Evolutionary conservation across 2,888 invertebrate species (phyloP), one percentile per base, ranked within the genome.

Genomic region (Eretmocerus hayati): DNA sequence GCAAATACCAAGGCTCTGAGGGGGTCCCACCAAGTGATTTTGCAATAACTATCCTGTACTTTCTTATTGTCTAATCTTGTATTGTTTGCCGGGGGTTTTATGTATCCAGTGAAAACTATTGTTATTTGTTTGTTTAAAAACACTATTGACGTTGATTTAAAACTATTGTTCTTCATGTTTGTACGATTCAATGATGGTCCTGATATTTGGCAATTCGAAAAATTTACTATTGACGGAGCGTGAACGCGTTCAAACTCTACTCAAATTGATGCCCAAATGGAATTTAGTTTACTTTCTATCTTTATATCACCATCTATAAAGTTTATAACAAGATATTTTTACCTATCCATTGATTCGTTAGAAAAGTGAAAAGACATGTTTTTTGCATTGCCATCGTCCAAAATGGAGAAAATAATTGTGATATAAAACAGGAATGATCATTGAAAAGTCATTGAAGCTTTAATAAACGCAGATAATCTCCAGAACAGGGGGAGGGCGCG

Each of bases 401-500:
- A 50, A 49, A 41, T 47, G 48, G 22, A 41, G 48, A 41, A 46
- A 50, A 50, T 48, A 23, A 48, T 42, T 31, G 36, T 43, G 38
- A 36, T 46, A 42, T 22, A 44, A 40, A 49, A 43, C 36, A 48
- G 42, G 18, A 50, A 39, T 46, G 35, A 44, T 38, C 38, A 26
- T 39, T 44, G 43, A 50, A 50, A 40, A 45, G 49, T 42, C 38
- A 49, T 50, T 48, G 53, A 53, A 53, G 50, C 53, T 53, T 50
- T 30, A 41, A 43, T 53, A 48, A 48, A 53, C 53, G 53, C 64
- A 60, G 65, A 63, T 65, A 64, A 65, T 67, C 63, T 69, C 71
- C 71, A 71, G 71, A 71, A 71, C 69, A 68, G 66, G 70, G 67
- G 68, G 68, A 51, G 50, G 56, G 57, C 59, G 59, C 62, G 63